Base-by-base conservation (phyloP, 2,113 vertebrate species). In the Amia ocellicauda region DNA sequence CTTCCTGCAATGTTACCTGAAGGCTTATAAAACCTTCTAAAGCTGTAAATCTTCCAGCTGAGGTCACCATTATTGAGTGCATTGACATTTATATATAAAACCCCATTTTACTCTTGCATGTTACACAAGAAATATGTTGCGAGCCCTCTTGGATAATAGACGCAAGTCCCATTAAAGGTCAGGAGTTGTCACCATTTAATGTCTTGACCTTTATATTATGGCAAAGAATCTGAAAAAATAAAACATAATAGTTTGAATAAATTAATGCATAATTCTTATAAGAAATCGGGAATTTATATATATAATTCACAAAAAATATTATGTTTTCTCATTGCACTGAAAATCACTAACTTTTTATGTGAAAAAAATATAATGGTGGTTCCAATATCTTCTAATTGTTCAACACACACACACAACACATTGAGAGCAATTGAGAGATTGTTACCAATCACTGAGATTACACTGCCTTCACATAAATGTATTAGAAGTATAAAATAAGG, bases 91-190 rank as follows among this genome's bases (percentile, higher is more conserved):
- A 29, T 14, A 36, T 28, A 43, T 19, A 36, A 20, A 28, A 22
- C 22, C 58, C 28, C 22, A 10, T 16, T 68, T 66, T 61, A 64
- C 71, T 79, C 69, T 59, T 69, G 69, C 73, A 67, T 55, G 55
- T 72, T 2, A 68, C 68, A 69, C 65, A 71, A 68, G 72, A 70
- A 73, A 74, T 69, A 74, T 75, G 67, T 73, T 75, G 82, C 80
- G 79, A 76, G 72, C 74, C 64, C 66, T 69, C 70, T 70, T 67
- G 69, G 76, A 75, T 82, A 80, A 83, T 76, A 78, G 69, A 85
- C 74, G 76, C 73, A 49, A 55, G 67, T n/a, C 49, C 56, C 62
- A 62, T 52, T 70, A 84, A 87, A 83, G 80, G 81, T 72, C 78
- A 79, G 59, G 28, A 17, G 49, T 73, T 80, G 79, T 81, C 78